Evolutionary conservation across 2,797 vertebrate genomes (phyloP).

Genomic region (Hyperoplus immaculatus): DNA sequence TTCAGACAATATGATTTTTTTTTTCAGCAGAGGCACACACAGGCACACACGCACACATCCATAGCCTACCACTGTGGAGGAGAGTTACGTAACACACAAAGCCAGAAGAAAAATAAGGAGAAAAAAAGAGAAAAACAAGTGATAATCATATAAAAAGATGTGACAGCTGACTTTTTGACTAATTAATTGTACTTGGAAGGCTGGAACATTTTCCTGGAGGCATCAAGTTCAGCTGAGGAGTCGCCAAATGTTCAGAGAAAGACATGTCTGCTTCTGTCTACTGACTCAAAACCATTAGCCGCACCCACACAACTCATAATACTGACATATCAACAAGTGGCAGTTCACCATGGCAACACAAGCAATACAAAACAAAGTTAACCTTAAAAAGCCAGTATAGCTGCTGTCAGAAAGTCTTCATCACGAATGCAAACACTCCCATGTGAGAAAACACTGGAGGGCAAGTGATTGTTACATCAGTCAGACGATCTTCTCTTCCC

Average conservation of each 20-base stretch:
- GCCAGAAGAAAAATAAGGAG: neutral
- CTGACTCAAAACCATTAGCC: neutral
- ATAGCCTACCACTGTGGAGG: constrained; percentile 7
- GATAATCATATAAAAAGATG: constrained; percentile 29
- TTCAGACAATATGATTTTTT: constrained; percentile 59
- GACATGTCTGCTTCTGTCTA: constrained; percentile 15
- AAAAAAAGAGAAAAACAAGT: neutral
- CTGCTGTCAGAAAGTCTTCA: constrained; percentile 3
- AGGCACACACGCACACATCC: constrained; percentile 4
- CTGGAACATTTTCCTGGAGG: constrained; percentile 37
- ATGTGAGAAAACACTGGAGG: neutral
- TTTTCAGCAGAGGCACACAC: constrained; percentile 33
- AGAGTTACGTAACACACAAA: constrained; percentile 40
- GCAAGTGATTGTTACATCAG: neutral
- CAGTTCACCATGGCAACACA: neutral
- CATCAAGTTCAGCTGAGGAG: constrained; percentile 25
- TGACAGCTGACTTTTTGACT: constrained; percentile 45
- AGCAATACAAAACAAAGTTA: constrained; percentile 2
- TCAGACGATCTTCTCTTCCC: neutral
- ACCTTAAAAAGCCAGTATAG: neutral
- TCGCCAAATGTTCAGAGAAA: constrained; percentile 6
- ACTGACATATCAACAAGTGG: constrained; percentile 7
- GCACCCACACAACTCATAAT: neutral
- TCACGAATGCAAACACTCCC: neutral
- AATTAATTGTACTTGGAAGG: constrained; percentile 40